Base-by-base conservation (phyloP, 1,140 invertebrate genomes). In the Piezodorus guildinii region DNA sequence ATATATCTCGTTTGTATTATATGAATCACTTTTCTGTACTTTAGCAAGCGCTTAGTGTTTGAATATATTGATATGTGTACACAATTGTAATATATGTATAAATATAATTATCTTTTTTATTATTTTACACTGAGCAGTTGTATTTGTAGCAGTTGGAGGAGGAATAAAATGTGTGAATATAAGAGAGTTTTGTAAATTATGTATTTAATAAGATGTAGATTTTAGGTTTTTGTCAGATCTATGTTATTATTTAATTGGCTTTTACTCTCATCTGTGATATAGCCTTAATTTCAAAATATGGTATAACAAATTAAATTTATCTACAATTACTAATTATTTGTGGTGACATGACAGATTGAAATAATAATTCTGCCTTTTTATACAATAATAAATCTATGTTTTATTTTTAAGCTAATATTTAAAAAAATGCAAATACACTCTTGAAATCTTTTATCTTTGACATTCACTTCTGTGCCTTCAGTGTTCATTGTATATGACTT, bases 191-290 rank as follows among this genome's bases (percentile, higher is more conserved):
- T 56, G 52, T 56, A 56, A 10, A 56, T 23, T 56, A 56, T 56
- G 52, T 56, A 56, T 56, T 56, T 56, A 56, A 25, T 56, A 56
- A 56, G 23, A 23, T 56, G 3, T 23, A 23, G 23, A 23, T 23
- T 56, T 23, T 56, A 56, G 23, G 52, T 56, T 4, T 23, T 56
- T 56, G 3, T 56, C 15, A 6, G 19, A 19, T 25, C 23, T 27
- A 56, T 27, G 5, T 23, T 56, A 23, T 19, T 56, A 23, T 56
- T 49, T 49, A 49, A 56, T 23, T 19, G 52, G 52, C 52, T 56
- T 56, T 56, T 56, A 56, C 17, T 56, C 52, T 56, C 52, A 56
- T 56, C 52, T 56, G 52, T 56, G 52, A 56, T 56, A 56, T 56
- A 56, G 52, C 52, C 52, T 56, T 56, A 56, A 56, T 23, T 23